phyloP scores from a whole-genome alignment of 2,888 invertebrate genomes.

The Glyphotaelius pellucidus region DNA sequence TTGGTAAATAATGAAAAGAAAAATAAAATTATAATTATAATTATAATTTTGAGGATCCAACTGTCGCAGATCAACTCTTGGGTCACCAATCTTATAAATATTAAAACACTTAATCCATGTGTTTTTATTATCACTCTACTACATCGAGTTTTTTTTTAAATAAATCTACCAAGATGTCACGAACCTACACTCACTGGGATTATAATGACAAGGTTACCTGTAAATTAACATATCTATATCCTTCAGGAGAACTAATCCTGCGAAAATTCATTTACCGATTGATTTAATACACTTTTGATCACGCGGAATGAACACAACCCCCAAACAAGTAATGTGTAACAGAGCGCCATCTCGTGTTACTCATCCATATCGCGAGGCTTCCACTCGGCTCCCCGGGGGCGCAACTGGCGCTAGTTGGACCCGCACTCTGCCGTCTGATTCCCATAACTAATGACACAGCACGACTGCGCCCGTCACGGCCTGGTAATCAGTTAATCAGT shows the following conservation, averaged over 20 bases:
- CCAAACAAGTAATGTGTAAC: neutral
- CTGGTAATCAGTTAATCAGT: neutral
- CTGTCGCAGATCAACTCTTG: no score
- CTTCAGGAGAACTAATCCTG: neutral
- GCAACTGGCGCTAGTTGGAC: neutral
- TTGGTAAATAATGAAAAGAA: no score
- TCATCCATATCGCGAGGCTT: neutral
- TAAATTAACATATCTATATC: neutral
- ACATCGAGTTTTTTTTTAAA: no score
- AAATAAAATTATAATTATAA: no score
- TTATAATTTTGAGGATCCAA: no score
- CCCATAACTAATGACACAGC: constrained; percentile 12
- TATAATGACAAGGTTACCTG: neutral
- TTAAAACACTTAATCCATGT: no score
- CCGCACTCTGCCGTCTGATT: neutral
- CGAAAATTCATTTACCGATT: neutral
- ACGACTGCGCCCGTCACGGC: constrained; percentile 15
- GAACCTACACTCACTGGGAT: neutral
- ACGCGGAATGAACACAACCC: neutral
- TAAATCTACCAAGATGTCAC: neutral
- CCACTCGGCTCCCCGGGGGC: neutral
- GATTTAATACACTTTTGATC: neutral
- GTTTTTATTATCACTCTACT: no score
- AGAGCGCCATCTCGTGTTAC: neutral
- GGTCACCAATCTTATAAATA: no score